A percentile compares a stretch with the other conserved stretches of the same genome.
Evolutionary conservation across 1,140 invertebrate species (phyloP).

Genomic region (Leptinotarsa lineolata): DNA sequence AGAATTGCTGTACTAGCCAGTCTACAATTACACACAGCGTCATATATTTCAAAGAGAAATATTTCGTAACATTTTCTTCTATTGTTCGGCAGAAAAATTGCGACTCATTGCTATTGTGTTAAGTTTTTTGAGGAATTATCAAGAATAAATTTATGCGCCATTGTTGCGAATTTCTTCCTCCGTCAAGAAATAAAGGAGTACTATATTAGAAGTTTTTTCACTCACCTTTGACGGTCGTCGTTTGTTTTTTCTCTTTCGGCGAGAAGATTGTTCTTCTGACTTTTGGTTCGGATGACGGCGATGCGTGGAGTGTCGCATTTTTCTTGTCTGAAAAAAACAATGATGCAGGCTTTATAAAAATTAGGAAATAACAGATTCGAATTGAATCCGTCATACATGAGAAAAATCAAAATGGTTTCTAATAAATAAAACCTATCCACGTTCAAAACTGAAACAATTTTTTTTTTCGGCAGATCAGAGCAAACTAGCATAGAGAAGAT

Average conservation of each 20-base stretch:
- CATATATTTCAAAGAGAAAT: not conserved
- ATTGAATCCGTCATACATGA: not conserved
- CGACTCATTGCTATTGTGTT: not conserved
- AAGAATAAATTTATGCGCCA: not conserved
- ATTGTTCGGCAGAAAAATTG: not conserved
- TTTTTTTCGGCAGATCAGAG: not conserved
- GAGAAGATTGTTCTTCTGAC: conserved; percentile 27
- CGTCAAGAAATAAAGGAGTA: too few species aligned
- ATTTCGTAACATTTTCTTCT: not conserved
- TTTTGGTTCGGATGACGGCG: conserved; percentile 29
- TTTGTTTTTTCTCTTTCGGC: conserved; percentile 36
- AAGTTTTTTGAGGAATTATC: not conserved
- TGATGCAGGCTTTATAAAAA: not conserved
- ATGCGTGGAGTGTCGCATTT: conserved; percentile 23
- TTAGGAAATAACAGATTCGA: not conserved
- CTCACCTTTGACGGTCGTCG: conserved; percentile 37
- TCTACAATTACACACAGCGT: not conserved
- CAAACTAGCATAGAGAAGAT: too few species aligned
- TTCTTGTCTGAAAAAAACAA: conserved; percentile 29
- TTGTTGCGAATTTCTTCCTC: not conserved
- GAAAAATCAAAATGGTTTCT: not conserved
- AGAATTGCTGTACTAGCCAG: not conserved
- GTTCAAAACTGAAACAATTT: not conserved
- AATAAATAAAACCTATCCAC: not conserved
- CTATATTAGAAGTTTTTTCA: not conserved